Percentiles rank a stretch among this genome's conserved stretches.
phyloP scores from a whole-genome alignment of 2,888 invertebrate genomes.

The Drosophila formosana region DNA sequence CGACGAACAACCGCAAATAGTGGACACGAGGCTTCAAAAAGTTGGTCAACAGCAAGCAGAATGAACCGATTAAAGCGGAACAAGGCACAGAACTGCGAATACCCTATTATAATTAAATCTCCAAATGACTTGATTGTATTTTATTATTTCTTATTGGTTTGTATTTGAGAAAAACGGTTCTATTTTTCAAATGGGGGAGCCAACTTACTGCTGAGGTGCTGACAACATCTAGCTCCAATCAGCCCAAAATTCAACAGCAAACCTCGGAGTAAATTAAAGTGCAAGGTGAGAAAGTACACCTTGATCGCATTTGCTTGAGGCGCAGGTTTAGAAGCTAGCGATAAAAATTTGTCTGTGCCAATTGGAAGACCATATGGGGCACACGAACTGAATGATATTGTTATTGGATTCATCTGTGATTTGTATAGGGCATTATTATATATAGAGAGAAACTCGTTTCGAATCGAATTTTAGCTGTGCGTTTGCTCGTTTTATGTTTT shows the following conservation, averaged over 20 bases:
- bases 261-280: neutral
- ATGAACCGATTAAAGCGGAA: neutral
- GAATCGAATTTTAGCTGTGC: constrained; percentile 52
- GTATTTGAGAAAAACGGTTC: too few species aligned
- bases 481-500: constrained; percentile 60
- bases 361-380: constrained; percentile 3
- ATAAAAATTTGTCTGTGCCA: constrained; percentile 4
- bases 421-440: constrained; percentile 46
- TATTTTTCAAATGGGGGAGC: too few species aligned
- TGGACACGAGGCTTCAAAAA: constrained; percentile 43
- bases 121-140: too few species aligned
- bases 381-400: constrained; percentile 38
- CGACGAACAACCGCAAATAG: constrained; percentile 28
- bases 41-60: constrained; percentile 47
- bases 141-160: too few species aligned
- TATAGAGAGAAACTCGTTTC: constrained; percentile 61
- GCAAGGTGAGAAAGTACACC: neutral
- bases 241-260: neutral
- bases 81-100: constrained; percentile 3
- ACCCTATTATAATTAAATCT: constrained; percentile 14
- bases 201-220: too few species aligned
- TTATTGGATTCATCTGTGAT: constrained; percentile 33
- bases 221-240: neutral
- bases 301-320: neutral
- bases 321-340: neutral